These are phyloP conservation scores for Megaceryle maxima DNA, from an alignment of 2,113 vertebrate species.

Conservation along the genomic window DNA sequence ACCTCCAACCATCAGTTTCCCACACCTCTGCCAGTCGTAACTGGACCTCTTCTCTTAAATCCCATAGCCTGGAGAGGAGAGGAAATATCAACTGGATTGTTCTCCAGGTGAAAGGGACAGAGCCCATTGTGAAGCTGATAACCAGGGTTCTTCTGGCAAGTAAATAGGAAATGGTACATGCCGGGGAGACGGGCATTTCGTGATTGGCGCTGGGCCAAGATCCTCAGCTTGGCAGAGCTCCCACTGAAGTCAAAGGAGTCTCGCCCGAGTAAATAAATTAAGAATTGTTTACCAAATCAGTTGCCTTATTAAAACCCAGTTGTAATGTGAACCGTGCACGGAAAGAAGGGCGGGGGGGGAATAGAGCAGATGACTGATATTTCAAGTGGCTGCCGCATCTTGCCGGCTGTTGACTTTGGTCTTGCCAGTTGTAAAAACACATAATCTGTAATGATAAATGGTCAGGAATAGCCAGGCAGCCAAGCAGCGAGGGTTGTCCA, in stretches of 20 bases:
- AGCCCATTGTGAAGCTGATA: background rate
- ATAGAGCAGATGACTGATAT: slow-evolving; percentile 7
- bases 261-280: slow-evolving; percentile 39
- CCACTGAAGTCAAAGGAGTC: background rate
- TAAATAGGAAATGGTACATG: background rate
- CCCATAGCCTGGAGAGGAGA: background rate
- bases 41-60: background rate
- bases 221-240: slow-evolving; percentile 3
- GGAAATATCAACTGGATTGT: background rate
- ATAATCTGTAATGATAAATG: slow-evolving; percentile 60
- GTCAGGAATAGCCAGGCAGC: slow-evolving; percentile 30
- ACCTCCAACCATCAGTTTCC: background rate
- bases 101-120: background rate
- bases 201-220: background rate
- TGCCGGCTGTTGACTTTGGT: slow-evolving; percentile 14
- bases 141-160: background rate
- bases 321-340: background rate
- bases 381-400: slow-evolving; percentile 47
- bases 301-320: slow-evolving; percentile 6
- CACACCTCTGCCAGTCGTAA: background rate
- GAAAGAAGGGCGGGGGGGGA: background rate
- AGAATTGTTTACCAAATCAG: slow-evolving; percentile 35
- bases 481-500: slow-evolving; percentile 33
- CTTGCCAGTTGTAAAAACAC: slow-evolving; percentile 25
- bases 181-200: slow-evolving; percentile 27